Evolutionary conservation across 2,797 vertebrate genomes (phyloP).

Genomic region (Bradypodion pumilum): DNA sequence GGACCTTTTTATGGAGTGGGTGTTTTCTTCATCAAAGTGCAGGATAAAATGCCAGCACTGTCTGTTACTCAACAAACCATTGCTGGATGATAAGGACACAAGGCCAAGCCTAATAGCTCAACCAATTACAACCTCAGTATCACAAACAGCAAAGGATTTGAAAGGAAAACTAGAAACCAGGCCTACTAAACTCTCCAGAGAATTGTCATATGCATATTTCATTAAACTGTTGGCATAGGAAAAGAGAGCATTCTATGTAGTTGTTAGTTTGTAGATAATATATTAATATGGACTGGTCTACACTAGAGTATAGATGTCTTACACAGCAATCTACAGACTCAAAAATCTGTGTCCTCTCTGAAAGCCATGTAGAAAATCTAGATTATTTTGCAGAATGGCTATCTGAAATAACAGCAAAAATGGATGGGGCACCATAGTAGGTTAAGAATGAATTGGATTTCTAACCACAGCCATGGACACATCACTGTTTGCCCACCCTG

Average conservation of each 20-base stretch:
- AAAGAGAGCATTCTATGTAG: background rate
- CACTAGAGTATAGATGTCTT: background rate
- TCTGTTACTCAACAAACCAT: background rate
- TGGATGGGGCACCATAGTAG: background rate
- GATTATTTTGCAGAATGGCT: background rate
- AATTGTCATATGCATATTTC: background rate
- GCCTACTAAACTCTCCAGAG: background rate
- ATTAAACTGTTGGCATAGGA: background rate
- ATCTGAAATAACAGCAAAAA: too few relatives aligned
- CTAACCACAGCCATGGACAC: background rate
- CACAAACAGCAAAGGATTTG: background rate
- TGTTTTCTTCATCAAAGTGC: background rate
- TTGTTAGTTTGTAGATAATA: background rate
- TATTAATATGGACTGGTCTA: background rate
- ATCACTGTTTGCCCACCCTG: too few relatives aligned
- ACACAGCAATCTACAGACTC: background rate
- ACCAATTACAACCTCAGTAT: background rate
- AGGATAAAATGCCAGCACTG: background rate
- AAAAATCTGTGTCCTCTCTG: background rate
- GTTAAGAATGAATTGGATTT: background rate
- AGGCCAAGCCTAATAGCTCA: background rate
- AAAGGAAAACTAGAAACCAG: background rate
- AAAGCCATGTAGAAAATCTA: background rate
- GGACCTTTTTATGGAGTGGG: background rate
- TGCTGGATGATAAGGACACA: rapidly evolving